Conservation (phyloP, 1,140 invertebrate species). For the Drosophila lowei region DNA sequence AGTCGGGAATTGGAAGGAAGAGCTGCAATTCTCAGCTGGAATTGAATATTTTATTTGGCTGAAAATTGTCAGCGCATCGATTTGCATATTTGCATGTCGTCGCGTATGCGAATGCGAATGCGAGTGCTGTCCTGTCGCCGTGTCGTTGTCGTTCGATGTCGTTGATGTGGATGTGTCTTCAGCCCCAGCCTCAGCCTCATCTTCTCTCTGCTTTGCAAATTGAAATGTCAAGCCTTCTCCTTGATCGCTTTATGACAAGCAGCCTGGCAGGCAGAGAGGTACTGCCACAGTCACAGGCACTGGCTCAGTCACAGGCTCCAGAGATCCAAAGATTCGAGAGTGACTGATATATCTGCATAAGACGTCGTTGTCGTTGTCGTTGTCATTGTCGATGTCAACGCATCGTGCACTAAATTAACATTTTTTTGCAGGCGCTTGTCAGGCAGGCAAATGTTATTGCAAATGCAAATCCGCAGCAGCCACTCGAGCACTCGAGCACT, state of each 20-base stretch:
- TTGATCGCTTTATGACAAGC: constrained; percentile 80
- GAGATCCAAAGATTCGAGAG: constrained; percentile 36
- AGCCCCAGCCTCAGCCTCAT: constrained; percentile 32
- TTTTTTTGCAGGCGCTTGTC: constrained; percentile 71
- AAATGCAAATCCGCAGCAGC: constrained; percentile 64
- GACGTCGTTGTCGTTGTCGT: constrained; percentile 45
- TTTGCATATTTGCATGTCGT: constrained; percentile 80
- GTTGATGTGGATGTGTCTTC: constrained; percentile 12
- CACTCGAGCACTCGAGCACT: background rate
- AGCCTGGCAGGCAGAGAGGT: constrained; percentile 30
- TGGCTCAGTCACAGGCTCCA: constrained; percentile 18
- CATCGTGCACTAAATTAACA: constrained; percentile 80
- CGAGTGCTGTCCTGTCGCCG: constrained; percentile 56
- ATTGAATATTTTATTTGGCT: constrained; percentile 74
- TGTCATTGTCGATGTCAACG: constrained; percentile 49
- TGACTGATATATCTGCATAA: constrained; percentile 80
- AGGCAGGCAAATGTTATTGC: constrained; percentile 72
- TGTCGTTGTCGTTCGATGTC: constrained; percentile 18
- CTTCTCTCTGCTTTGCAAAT: constrained; percentile 66
- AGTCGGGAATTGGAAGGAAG: background rate
- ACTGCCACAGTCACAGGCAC: constrained; percentile 3
- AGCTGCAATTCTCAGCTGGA: constrained; percentile 38
- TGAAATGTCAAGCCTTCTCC: constrained; percentile 75
- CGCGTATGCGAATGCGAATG: constrained; percentile 60
- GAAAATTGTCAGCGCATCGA: constrained; percentile 73